Base-by-base conservation (phyloP, 2,888 invertebrate genomes). In the Eupithecia pulchellata region DNA sequence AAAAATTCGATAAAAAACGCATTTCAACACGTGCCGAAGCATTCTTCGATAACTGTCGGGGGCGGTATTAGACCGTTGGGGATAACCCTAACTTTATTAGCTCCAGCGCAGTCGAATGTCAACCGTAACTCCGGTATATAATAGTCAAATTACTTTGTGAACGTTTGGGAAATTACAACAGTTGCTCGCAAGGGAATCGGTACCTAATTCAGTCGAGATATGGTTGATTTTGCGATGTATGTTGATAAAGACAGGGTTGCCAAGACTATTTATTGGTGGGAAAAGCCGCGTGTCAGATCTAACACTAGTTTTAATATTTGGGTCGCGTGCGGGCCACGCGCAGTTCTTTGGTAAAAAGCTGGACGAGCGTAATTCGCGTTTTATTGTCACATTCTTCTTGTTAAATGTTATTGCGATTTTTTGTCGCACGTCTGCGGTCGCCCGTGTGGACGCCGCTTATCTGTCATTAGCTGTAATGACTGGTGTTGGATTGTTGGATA, bases 271-370 rank as follows among this genome's bases (percentile, higher is more conserved):
- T 93, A 93, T 93, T 92, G 93, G 94, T 92, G 93, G 93, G 93
- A 93, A 93, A 87, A 87, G 91, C 88, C 93, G 91, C 93, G 94
- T 94, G 94, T 94, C 93, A 92, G 86, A 82, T 92, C 92, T 93
- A 92, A 94, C 94, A 94, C 94, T 91, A 93, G 92, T 92, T 93
- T 92, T 93, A 94, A 93, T 93, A 93, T 93, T 91, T 85, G 82
- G 76, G 88, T 80, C 94, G 82, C 92, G 93, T 91, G 94, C 3
- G 78, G 0, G 84, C 66, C 94, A 92, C 94, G 93, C 86, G 92
- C 55, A 30, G 13, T 63, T 77, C 93, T 93, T 93, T 93, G 93
- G 92, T 93, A 93, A 94, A 94, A 94, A 94, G 91, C 90, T 92
- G 87, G 84, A 89, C 88, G 87, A 82, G 78, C 85, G 89, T 92